Base-by-base conservation (phyloP, 2,888 invertebrate genomes). In the Colostygia pectinataria region DNA sequence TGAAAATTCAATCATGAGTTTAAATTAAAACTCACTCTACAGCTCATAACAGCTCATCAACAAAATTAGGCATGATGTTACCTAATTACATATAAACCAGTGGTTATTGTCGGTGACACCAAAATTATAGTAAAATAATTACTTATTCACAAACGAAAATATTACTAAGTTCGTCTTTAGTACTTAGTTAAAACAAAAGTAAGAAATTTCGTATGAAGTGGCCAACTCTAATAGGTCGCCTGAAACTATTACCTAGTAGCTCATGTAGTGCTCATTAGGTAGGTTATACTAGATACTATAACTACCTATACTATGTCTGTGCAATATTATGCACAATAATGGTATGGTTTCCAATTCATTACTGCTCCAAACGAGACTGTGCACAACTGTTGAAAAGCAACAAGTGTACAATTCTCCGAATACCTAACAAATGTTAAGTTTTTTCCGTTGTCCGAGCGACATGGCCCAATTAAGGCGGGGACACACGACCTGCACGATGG, bases 351-450 rank as follows among this genome's bases (percentile, higher is more conserved):
- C 43, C 55, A 57, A 59, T 59, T 57, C 54, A 61, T 61, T 59
- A 59, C 48, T 31, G 59, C 66, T 41, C 32, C 50, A 52, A 65
- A 63, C 63, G 63, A 59, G 68, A 70, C 69, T 50, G 61, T 59
- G 57, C 61, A 61, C 57, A 58, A 61, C 58, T 57, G 67, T 63
- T 63, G 68, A 76, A 54, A 68, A 68, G 77, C 78, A 79, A 82
- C 85, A 83, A 85, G 83, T 84, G 83, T 83, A 80, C 77, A 81
- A 87, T 89, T 87, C 89, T 78, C 70, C 80, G 88, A 89, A 89
- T 89, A 83, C 85, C 87, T 83, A 86, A 89, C 86, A 85, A 88
- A 88, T 89, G 88, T 88, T 70, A 76, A 71, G 82, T 84, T 86
- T 85, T 86, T 84, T 83, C 81, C 73, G 71, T 74, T 72, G 78